A percentile compares a stretch with the other conserved stretches of the same genome.
These are phyloP conservation scores for Rhagoletis pomonella DNA, from an alignment of 1,140 invertebrate species.

Conservation along the genomic window DNA sequence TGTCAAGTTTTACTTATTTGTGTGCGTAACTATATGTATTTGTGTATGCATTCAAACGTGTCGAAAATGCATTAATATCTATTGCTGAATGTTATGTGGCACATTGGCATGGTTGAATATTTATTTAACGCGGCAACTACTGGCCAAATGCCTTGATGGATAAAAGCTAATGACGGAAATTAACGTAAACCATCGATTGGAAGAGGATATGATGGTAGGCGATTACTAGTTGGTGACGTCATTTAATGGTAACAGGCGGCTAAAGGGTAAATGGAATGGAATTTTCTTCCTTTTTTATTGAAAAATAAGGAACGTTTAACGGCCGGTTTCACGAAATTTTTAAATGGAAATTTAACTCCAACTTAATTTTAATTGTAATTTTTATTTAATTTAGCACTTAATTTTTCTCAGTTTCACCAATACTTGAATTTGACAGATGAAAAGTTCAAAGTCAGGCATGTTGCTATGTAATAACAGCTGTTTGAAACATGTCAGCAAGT, in stretches of 20 bases:
- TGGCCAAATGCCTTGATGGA: not conserved
- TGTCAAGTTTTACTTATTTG: not conserved
- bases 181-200: not conserved
- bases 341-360: too few species aligned
- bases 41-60: not conserved
- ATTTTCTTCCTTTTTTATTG: too few species aligned
- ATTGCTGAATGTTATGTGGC: not conserved
- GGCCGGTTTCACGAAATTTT: too few species aligned
- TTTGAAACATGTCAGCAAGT: too few species aligned
- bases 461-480: too few species aligned
- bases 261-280: too few species aligned
- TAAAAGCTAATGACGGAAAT: slow-evolving; percentile 28
- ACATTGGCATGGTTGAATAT: not conserved
- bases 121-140: not conserved
- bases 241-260: not conserved
- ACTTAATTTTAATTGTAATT: too few species aligned
- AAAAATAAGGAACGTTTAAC: too few species aligned
- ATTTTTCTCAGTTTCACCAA: too few species aligned
- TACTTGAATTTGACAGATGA: too few species aligned
- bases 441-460: too few species aligned
- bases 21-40: not conserved
- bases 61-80: not conserved
- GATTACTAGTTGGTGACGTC: not conserved
- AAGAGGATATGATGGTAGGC: not conserved
- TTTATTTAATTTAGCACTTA: too few species aligned